Base-by-base conservation (phyloP, 2,113 vertebrate genomes). In the Takifugu flavidus region DNA sequence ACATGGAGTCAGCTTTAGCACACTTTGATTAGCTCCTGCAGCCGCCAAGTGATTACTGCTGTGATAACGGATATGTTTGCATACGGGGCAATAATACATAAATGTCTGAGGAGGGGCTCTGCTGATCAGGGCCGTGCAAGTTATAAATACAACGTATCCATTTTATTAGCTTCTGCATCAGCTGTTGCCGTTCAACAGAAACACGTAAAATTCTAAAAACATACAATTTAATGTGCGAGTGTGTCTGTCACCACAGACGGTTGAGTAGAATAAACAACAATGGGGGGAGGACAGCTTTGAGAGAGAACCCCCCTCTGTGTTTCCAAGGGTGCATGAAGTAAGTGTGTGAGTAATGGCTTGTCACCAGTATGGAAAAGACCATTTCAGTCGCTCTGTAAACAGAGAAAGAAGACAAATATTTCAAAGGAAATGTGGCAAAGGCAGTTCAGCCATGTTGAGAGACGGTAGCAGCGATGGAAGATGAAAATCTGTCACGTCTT, bases 311-410 rank as follows among this genome's bases (percentile, higher is more conserved):
- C 31, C 20, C 31, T 39, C 4, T 39, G 34, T 39, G 34, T 39
- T 39, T 39, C 34, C 34, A 39, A 39, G 34, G 34, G 11, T 8
- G 66, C 25, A 39, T 65, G 26, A 63, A 67, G 62, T 65, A 56
- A 72, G 66, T 11, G 44, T 49, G 13, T 62, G 54, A 77, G 75
- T 60, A 75, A 80, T 67, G 59, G 59, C 25, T 49, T 61, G 62
- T 74, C 71, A 62, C 26, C 49, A 75, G 53, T 65, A 56, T 75
- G 66, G 29, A 73, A 46, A 66, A 63, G 66, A 75, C 49, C 5
- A 69, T 83, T 67, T 44, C 31, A 52, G 70, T 59, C 49, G 66
- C 54, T 60, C 34, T 26, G 56, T 39, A 25, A 44, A 49, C 47
- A 29, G 28, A 53, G 10, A 28, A 53, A 2, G 49, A 8, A 70